These are phyloP conservation scores for Ctenoplectra terminalis DNA, from an alignment of 1,140 invertebrate genomes.

Conservation along the genomic window DNA sequence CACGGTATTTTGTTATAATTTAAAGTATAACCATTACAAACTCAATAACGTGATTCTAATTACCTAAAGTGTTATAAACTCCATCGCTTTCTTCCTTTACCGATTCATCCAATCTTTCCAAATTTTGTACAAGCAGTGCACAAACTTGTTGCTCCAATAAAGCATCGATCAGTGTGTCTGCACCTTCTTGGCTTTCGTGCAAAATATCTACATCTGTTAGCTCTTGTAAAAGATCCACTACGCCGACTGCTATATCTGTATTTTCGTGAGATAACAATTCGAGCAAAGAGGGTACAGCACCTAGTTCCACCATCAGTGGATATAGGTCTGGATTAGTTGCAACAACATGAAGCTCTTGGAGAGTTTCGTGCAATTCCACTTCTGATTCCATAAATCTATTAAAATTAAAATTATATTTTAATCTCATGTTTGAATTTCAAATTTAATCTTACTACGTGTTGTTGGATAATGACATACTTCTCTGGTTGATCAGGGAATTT, in stretches of 20 bases:
- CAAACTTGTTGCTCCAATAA: constrained; percentile 95
- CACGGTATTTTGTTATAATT: neutral
- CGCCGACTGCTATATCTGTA: constrained; percentile 94
- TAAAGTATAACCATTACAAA: constrained; percentile 7
- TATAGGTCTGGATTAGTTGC: constrained; percentile 98
- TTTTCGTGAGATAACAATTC: constrained; percentile 98
- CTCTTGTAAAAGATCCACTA: constrained; percentile 94
- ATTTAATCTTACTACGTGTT: neutral
- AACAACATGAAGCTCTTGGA: constrained; percentile 96
- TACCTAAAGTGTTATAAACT: constrained; percentile 96
- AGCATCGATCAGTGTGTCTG: constrained; percentile 89
- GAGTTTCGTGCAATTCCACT: constrained; percentile 95
- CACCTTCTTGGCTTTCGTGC: constrained; percentile 94
- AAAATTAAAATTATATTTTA: constrained; percentile 51
- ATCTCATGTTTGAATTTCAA: neutral
- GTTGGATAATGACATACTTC: constrained; percentile 85
- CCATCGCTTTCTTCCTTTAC: constrained; percentile 98
- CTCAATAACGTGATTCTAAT: constrained; percentile 24
- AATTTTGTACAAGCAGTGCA: constrained; percentile 95
- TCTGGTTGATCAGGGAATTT: constrained; percentile 99
- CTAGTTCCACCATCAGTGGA: constrained; percentile 94
- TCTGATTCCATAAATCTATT: constrained; percentile 99
- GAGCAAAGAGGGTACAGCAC: constrained; percentile 94
- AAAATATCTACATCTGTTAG: constrained; percentile 98
- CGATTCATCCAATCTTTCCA: constrained; percentile 96